phyloP scores from a whole-genome alignment of 2,888 invertebrate genomes.

The Gonocerus acuteangulatus region DNA sequence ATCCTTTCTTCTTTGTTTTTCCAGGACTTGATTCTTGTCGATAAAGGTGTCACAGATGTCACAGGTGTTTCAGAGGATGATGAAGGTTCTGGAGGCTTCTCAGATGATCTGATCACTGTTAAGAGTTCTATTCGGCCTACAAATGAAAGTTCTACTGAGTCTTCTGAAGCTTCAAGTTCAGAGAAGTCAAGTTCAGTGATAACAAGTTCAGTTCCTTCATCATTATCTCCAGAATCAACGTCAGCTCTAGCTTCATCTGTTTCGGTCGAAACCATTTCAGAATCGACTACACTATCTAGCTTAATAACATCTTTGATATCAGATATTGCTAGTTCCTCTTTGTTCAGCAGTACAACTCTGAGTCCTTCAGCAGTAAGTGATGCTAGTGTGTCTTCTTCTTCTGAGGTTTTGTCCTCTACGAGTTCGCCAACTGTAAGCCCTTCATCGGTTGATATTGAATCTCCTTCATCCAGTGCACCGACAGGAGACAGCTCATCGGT shows the following conservation, averaged over 20 bases:
- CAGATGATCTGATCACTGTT: conserved; percentile 28
- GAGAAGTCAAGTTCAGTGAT: background rate
- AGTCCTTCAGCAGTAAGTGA: conserved; percentile 2
- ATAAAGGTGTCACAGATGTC: background rate
- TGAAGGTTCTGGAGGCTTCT: conserved; percentile 30
- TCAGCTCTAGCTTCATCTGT: conserved; percentile 19
- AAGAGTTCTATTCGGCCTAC: background rate
- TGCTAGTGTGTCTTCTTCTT: conserved; percentile 24
- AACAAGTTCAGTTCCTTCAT: conserved; percentile 8
- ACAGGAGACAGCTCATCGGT: conserved; percentile 10
- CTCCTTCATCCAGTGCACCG: conserved; percentile 8
- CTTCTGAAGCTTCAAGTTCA: background rate
- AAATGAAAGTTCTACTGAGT: background rate
- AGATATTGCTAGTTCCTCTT: conserved; percentile 33
- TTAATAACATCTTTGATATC: conserved; percentile 15
- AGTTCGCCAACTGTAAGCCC: background rate
- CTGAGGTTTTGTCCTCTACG: conserved; percentile 1
- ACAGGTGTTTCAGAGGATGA: conserved; percentile 28
- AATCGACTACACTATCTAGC: conserved; percentile 23
- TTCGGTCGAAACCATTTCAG: conserved; percentile 23
- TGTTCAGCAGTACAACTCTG: conserved; percentile 30
- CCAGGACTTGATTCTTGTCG: conserved; percentile 4
- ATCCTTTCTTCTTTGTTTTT: background rate
- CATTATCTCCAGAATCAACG: conserved; percentile 28
- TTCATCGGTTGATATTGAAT: conserved; percentile 12